Percentiles rank a stretch among this genome's conserved stretches.
These are phyloP conservation scores for Rachycentron canadum DNA, from an alignment of 2,797 vertebrate species.

Conservation along the genomic window DNA sequence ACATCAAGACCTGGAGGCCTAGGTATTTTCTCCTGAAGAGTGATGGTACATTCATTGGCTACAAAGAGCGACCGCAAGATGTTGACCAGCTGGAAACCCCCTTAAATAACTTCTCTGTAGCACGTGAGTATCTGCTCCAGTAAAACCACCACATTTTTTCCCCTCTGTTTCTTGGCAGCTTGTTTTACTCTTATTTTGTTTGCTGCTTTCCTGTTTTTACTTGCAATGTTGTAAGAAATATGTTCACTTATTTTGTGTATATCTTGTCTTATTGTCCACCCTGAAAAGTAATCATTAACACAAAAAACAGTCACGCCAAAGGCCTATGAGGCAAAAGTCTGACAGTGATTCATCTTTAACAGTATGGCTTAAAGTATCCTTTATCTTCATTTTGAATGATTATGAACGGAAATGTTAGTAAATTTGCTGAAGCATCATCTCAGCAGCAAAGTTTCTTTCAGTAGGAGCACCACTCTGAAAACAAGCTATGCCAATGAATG, in stretches of 20 bases:
- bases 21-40: constrained; percentile 97
- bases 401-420: constrained; percentile 28
- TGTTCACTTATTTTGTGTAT: constrained; percentile 3
- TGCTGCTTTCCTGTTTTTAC: constrained; percentile 37
- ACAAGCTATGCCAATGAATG: constrained; percentile 17
- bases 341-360: not conserved
- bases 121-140: constrained; percentile 89
- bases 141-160: constrained; percentile 61
- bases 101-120: constrained; percentile 99
- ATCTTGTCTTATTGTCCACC: not conserved
- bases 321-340: not conserved
- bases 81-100: constrained; percentile 96
- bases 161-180: constrained; percentile 54
- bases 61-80: constrained; percentile 97
- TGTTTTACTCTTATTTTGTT: constrained; percentile 48
- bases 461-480: constrained; percentile 20
- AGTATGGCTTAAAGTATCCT: not conserved
- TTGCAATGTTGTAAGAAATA: constrained; percentile 33
- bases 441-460: constrained; percentile 20
- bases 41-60: constrained; percentile 97
- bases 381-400: constrained; percentile 21
- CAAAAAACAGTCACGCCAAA: not conserved
- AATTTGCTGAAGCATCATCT: constrained; percentile 29
- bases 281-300: constrained; percentile 15
- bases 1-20: constrained; percentile 98